Evolutionary conservation across 2,888 invertebrate genomes (phyloP), one percentile per base, ranked within the genome.

Genomic region (Dusona sp.): DNA sequence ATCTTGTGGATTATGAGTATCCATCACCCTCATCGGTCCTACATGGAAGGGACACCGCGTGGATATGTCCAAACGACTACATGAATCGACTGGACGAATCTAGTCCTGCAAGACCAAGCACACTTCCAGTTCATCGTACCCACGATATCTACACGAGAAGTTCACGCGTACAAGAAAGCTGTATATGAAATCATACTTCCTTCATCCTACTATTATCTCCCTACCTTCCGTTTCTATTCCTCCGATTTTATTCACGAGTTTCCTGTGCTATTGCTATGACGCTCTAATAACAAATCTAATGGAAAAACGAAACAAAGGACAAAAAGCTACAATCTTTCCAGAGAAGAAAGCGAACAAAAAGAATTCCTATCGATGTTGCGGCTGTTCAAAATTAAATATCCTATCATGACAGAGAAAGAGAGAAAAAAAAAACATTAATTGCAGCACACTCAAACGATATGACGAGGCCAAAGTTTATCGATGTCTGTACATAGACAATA

Each of bases 111-210:
- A 90, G 93, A 68, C 93, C 93, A 11, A 93, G 90, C 79, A 93
- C 93, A 19, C 89, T 93, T 79, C 92, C 93, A 45, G 93, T 93
- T 7, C 92, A 93, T 85, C 92, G 92, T 70, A 90, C 89, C 9
- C 93, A 93, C 80, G 93, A 93, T 77, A 92, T 93, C 75, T 93
- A 93, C 87, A 93, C 93, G 86, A 92, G 92, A 87, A 93, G 93
- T 88, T 90, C 91, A 75, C 91, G 93, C 65, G 91, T 93, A 48
- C 93, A 93, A 80, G 93, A 93, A 83, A 93, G 93, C 85, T 93
- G 93, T 92, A 93, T 93, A 93, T 93, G 92, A 90, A 85, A 79
- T 33, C 51, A 25, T 54, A 42, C 61, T 54, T 45, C 57, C 74
- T 13, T 87, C 80, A 83, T 72, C 79, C 61, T 67, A 70, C 45